Conservation (phyloP, 2,797 vertebrate genomes). For the Manis javanica region DNA sequence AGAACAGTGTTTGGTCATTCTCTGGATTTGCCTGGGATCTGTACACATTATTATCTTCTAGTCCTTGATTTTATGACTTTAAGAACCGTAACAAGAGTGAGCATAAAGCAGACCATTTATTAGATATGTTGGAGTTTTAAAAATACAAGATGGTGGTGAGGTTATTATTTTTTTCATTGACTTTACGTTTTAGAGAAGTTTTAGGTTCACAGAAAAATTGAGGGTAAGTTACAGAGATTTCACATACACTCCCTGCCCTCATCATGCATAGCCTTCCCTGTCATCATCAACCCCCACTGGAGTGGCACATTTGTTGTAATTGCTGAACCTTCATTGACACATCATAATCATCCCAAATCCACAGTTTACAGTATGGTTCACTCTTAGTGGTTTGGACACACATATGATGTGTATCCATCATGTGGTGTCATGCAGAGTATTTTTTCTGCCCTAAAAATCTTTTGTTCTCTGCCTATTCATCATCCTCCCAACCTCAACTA, state of each 20-base stretch:
- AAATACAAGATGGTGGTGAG: not conserved
- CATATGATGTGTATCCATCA: not conserved
- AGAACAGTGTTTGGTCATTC: conserved; percentile 58
- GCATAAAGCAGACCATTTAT: conserved; percentile 4
- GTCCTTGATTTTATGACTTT: conserved; percentile 59
- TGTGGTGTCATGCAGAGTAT: not conserved
- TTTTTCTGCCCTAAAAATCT: not conserved
- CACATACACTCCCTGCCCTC: not conserved
- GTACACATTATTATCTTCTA: conserved; percentile 49
- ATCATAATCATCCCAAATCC: not conserved
- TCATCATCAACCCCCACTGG: not conserved
- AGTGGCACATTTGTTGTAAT: not conserved
- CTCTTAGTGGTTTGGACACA: not conserved
- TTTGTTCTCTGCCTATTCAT: not conserved
- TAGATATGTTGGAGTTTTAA: not conserved
- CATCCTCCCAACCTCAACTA: too few relatives aligned
- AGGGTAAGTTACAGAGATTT: not conserved
- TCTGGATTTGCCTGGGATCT: conserved; percentile 49
- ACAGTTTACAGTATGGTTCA: not conserved
- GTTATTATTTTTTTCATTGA: not conserved
- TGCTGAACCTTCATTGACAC: not conserved
- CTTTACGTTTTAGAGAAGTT: not conserved
- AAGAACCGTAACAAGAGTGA: conserved; percentile 33
- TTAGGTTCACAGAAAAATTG: not conserved
- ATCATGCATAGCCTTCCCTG: not conserved